phyloP scores from a whole-genome alignment of 92 coral and sea anemone genomes.

The Epizoanthus illoricatus region DNA sequence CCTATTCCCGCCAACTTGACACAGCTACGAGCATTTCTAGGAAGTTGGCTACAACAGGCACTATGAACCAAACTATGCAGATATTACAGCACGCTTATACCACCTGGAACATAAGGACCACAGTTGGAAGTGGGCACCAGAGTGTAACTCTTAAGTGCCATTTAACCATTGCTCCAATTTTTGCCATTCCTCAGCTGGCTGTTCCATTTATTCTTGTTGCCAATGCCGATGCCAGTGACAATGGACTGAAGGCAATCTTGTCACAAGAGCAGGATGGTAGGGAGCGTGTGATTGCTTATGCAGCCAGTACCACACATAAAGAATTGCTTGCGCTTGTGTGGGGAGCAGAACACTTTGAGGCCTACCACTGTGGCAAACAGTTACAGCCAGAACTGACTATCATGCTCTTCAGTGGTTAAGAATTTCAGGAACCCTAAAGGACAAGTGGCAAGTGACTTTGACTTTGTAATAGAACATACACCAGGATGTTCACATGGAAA shows the following conservation, averaged over 20 bases:
- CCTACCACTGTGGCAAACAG: not conserved
- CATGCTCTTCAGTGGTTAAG: constrained; percentile 32
- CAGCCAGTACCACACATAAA: not conserved
- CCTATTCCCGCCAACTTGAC: not conserved
- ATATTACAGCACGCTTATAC: constrained; percentile 40
- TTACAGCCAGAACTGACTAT: constrained; percentile 31
- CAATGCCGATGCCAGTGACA: constrained; percentile 44
- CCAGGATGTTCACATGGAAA: too few relatives aligned
- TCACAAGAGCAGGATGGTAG: not conserved
- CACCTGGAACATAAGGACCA: constrained; percentile 13
- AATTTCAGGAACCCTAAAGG: constrained; percentile 32
- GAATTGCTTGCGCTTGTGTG: constrained; percentile 27
- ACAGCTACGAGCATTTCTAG: constrained; percentile 40
- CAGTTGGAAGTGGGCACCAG: constrained; percentile 22
- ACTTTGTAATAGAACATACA: too few relatives aligned
- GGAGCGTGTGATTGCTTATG: too few relatives aligned
- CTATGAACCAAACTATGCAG: constrained; percentile 40
- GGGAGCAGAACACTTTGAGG: constrained; percentile 21
- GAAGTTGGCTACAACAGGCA: constrained; percentile 43
- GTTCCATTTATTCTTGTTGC: constrained; percentile 39
- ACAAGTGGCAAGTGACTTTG: too few relatives aligned
- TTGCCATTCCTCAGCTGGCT: constrained; percentile 10
- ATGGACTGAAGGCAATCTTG: constrained; percentile 29
- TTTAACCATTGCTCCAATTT: constrained; percentile 35
- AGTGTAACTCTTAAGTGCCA: constrained; percentile 3